phyloP scores from a whole-genome alignment of 2,113 vertebrate genomes.

The Periophthalmus modestus region DNA sequence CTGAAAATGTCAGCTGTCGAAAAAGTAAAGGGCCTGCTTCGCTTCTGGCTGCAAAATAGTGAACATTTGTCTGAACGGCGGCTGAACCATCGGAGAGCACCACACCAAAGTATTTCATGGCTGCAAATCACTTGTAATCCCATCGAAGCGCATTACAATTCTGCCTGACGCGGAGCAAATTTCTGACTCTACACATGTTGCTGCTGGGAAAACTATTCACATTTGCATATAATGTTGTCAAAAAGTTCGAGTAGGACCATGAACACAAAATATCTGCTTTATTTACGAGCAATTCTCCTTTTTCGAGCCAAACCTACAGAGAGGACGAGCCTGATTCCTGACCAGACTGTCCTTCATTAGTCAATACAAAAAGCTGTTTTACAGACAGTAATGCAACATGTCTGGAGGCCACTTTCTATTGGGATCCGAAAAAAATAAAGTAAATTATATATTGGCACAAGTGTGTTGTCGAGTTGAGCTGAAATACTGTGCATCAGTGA shows the following conservation, averaged over 20 bases:
- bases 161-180: conserved; percentile 43
- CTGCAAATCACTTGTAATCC: conserved; percentile 51
- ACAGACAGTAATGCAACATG: conserved; percentile 32
- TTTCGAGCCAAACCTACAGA: conserved; percentile 40
- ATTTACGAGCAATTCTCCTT: conserved; percentile 28
- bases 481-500: neutral
- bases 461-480: neutral
- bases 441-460: neutral
- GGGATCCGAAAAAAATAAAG: neutral
- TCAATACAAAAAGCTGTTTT: conserved; percentile 54
- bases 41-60: conserved; percentile 37
- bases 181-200: conserved; percentile 33
- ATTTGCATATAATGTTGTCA: no score
- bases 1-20: conserved; percentile 23
- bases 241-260: neutral
- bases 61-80: conserved; percentile 44
- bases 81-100: conserved; percentile 24
- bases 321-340: conserved; percentile 43
- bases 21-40: conserved; percentile 30
- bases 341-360: conserved; percentile 63
- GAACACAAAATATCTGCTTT: neutral
- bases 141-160: conserved; percentile 44
- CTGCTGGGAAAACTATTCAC: conserved; percentile 23
- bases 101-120: conserved; percentile 35
- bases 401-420: conserved; percentile 33